Conservation (phyloP, 2,888 invertebrate genomes). For the Drosophila merina region DNA sequence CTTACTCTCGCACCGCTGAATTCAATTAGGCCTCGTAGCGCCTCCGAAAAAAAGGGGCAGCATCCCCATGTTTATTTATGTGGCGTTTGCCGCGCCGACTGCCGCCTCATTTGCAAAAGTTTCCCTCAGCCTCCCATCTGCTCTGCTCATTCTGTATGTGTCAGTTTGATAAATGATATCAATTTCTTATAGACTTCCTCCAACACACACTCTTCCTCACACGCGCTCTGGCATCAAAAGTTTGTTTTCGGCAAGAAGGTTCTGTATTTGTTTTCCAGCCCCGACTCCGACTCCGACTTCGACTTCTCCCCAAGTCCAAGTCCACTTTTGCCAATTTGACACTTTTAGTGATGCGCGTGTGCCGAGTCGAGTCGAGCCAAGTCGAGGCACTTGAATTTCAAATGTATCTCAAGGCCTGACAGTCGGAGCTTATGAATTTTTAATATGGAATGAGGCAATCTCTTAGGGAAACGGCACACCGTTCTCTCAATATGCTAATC, state of each 20-base stretch:
- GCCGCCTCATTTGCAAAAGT: slow-evolving; percentile 67
- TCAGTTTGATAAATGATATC: slow-evolving; percentile 77
- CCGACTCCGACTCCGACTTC: not conserved
- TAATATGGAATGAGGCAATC: slow-evolving; percentile 66
- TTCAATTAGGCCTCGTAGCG: slow-evolving; percentile 63
- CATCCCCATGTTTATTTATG: slow-evolving; percentile 52
- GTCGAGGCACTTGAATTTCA: slow-evolving; percentile 63
- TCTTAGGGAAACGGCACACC: slow-evolving; percentile 30
- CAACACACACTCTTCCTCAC: slow-evolving; percentile 2
- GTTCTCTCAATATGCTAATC: slow-evolving; percentile 69
- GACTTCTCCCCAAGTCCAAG: slow-evolving; percentile 33
- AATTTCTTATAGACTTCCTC: slow-evolving; percentile 69
- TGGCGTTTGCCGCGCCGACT: slow-evolving; percentile 37
- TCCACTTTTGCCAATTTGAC: slow-evolving; percentile 72
- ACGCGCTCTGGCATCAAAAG: slow-evolving; percentile 53
- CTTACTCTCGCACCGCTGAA: slow-evolving; percentile 48
- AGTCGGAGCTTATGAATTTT: slow-evolving; percentile 74
- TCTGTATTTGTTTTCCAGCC: slow-evolving; percentile 30
- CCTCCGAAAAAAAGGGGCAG: slow-evolving; percentile 5
- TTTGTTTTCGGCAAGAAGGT: slow-evolving; percentile 46
- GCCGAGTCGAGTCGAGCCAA: not conserved
- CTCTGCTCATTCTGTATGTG: slow-evolving; percentile 52
- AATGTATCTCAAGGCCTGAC: slow-evolving; percentile 64
- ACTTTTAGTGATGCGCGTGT: slow-evolving; percentile 72
- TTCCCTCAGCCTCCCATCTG: slow-evolving; percentile 35